A percentile compares a stretch with the other conserved stretches of the same genome.
phyloP scores from a whole-genome alignment of 1,140 invertebrate genomes.

The Aricia agestis region DNA sequence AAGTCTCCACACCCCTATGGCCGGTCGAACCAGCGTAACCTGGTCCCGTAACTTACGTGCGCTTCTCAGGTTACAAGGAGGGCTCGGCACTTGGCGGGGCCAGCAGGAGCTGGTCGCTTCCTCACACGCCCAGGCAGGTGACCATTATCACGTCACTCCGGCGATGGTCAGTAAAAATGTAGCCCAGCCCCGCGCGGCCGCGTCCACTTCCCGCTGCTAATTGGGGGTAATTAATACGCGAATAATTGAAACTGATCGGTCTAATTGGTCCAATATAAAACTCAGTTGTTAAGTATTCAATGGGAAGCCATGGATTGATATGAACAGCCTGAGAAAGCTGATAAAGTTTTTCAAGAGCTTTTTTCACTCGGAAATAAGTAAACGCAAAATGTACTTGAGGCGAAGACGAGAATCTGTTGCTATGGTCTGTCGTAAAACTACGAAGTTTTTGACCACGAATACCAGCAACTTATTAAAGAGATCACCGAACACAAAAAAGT shows the following conservation, averaged over 20 bases:
- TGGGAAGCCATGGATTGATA: slow-evolving; percentile 28
- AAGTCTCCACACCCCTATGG: slow-evolving; percentile 54
- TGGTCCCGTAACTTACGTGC: slow-evolving; percentile 31
- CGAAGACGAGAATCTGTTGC: slow-evolving; percentile 60
- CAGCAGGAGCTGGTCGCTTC: slow-evolving; percentile 14
- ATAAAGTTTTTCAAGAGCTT: slow-evolving; percentile 33
- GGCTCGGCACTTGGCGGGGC: not conserved
- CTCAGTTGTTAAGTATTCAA: not conserved
- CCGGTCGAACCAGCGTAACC: slow-evolving; percentile 40
- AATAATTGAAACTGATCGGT: not conserved
- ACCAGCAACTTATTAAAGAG: slow-evolving; percentile 55
- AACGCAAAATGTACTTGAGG: slow-evolving; percentile 50
- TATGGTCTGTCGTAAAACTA: slow-evolving; percentile 60
- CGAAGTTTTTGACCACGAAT: slow-evolving; percentile 57
- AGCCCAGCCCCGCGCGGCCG: slow-evolving; percentile 45
- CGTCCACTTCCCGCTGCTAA: slow-evolving; percentile 37
- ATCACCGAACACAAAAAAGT: slow-evolving; percentile 52
- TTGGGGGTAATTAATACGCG: not conserved
- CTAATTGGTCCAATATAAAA: not conserved
- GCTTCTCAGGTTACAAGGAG: not conserved
- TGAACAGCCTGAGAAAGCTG: slow-evolving; percentile 35
- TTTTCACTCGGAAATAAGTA: slow-evolving; percentile 24
- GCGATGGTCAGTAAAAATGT: slow-evolving; percentile 53
- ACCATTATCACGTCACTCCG: slow-evolving; percentile 59
- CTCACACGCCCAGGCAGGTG: slow-evolving; percentile 53